Conservation (phyloP, 2,113 vertebrate genomes). For the Neogale vison region DNA sequence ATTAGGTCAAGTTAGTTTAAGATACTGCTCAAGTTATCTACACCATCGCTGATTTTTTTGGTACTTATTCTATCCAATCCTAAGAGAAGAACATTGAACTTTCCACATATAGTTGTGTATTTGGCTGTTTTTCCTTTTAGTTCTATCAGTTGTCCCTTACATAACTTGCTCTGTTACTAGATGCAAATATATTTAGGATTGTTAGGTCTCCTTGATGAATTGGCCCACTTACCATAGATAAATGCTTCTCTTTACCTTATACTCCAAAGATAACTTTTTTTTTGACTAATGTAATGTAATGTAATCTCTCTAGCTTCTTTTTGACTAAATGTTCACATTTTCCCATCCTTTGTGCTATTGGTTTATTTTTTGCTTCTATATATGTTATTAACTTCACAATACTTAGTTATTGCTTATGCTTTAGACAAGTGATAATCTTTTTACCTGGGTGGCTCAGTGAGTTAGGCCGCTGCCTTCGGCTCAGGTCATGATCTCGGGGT, state of each 20-base stretch:
- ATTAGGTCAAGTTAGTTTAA: neutral
- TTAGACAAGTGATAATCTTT: neutral
- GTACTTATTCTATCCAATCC: neutral
- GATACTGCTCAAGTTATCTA: neutral
- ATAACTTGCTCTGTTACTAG: constrained; percentile 4
- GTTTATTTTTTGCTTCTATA: neutral
- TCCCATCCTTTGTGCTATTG: neutral
- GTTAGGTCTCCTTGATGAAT: neutral
- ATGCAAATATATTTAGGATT: neutral
- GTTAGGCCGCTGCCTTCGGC: no score
- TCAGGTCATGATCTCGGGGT: no score
- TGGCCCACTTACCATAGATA: neutral
- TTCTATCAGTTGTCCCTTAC: neutral
- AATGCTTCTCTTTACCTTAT: neutral
- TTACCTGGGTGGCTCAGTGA: no score
- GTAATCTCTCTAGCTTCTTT: neutral
- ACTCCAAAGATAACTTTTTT: neutral
- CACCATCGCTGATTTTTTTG: neutral
- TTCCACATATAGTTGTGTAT: neutral
- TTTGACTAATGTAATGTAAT: neutral
- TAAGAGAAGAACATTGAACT: neutral
- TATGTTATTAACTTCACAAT: neutral
- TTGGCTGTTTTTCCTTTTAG: constrained; percentile 32
- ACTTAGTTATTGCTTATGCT: neutral
- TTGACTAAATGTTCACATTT: neutral